Evolutionary conservation across 2,797 vertebrate species (phyloP).

Genomic region (Trematomus bernacchii): DNA sequence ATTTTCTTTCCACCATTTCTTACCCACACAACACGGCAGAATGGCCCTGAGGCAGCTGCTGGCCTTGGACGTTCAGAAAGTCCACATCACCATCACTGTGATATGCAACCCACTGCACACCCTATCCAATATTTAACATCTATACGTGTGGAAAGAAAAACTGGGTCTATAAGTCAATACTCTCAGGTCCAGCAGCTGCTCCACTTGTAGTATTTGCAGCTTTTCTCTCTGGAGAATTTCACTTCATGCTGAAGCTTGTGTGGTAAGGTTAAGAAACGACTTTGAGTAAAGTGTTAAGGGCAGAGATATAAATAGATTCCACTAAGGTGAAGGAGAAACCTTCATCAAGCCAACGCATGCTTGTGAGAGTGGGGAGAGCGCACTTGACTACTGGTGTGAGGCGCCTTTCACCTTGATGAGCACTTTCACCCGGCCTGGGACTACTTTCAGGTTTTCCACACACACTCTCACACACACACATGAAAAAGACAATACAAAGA

Average conservation of each 20-base stretch:
- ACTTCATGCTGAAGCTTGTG: conserved; percentile 12
- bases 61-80: conserved; percentile 3
- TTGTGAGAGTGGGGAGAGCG: conserved; percentile 34
- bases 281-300: conserved; percentile 67
- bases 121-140: conserved; percentile 19
- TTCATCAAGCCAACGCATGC: conserved; percentile 59
- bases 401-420: conserved; percentile 58
- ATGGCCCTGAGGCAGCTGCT: not conserved
- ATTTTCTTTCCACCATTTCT: conserved; percentile 21
- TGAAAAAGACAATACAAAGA: not conserved
- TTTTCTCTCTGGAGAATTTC: conserved; percentile 19
- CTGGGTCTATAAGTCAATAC: conserved; percentile 14
- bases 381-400: conserved; percentile 52
- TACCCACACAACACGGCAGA: conserved; percentile 4
- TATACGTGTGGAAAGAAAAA: conserved; percentile 11
- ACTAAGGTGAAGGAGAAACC: conserved; percentile 51
- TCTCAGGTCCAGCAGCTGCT: conserved; percentile 3
- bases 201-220: not conserved
- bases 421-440: conserved; percentile 26
- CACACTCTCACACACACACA: not conserved
- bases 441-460: conserved; percentile 6
- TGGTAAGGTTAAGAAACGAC: conserved; percentile 50
- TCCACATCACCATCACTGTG: conserved; percentile 44
- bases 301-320: conserved; percentile 59
- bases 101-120: conserved; percentile 21